Evolutionary conservation across 1,140 invertebrate species (phyloP).

Genomic region (Tetramorium parvispinum): DNA sequence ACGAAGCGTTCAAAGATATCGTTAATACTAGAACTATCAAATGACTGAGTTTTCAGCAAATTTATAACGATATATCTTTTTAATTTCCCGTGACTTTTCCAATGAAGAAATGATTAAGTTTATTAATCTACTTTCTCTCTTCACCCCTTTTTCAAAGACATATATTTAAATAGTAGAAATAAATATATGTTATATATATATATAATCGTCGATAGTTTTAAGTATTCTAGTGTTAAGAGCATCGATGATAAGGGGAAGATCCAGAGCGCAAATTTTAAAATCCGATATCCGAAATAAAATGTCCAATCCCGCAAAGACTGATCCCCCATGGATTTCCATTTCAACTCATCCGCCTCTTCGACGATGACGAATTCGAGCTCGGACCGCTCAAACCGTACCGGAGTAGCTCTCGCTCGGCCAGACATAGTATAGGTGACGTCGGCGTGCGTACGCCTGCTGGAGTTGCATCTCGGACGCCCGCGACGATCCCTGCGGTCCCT

Average conservation of each 20-base stretch:
- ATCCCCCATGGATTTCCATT: background rate
- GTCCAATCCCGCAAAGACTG: background rate
- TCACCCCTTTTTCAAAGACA: background rate
- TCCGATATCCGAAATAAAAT: background rate
- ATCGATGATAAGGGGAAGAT: background rate
- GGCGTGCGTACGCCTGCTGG: constrained; percentile 61
- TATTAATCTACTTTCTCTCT: background rate
- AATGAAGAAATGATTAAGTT: background rate
- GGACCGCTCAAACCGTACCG: constrained; percentile 60
- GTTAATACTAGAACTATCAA: background rate
- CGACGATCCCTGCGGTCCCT: constrained; percentile 58
- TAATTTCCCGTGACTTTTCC: background rate
- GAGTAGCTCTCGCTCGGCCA: constrained; percentile 75
- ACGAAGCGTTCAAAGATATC: background rate
- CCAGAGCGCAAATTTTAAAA: background rate
- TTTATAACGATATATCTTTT: background rate
- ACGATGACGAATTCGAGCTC: background rate
- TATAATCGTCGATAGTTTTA: background rate
- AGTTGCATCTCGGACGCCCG: constrained; percentile 64
- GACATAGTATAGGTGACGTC: constrained; percentile 71
- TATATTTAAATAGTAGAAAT: background rate
- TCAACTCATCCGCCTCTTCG: constrained; percentile 11
- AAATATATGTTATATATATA: background rate
- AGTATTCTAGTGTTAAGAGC: background rate
- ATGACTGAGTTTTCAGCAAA: background rate